Evolutionary conservation across 1,140 invertebrate genomes (phyloP).

Genomic region (Galleria mellonella): DNA sequence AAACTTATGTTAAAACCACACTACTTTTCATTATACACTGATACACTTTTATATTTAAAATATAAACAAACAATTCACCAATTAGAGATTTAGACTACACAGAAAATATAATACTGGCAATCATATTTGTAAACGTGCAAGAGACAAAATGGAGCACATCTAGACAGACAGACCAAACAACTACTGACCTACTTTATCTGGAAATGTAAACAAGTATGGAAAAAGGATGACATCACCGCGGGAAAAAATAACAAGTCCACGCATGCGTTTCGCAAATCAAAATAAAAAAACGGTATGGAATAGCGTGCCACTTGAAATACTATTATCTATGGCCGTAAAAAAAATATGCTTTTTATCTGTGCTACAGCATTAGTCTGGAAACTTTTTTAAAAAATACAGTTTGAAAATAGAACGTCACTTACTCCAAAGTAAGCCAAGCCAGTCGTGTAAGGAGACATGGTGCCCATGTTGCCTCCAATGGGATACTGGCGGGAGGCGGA

Average conservation of each 20-base stretch:
- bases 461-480: constrained; percentile 23
- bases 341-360: too few species aligned
- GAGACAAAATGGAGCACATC: background rate
- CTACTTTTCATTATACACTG: too few species aligned
- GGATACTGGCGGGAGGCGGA: constrained; percentile 24
- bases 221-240: background rate
- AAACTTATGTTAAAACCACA: too few species aligned
- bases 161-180: background rate
- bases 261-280: background rate
- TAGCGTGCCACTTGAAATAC: background rate
- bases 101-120: too few species aligned
- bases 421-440: constrained; percentile 37
- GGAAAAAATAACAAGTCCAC: background rate
- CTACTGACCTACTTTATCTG: background rate
- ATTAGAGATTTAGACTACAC: too few species aligned
- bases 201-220: background rate
- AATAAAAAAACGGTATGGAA: background rate
- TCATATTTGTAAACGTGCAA: background rate
- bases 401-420: constrained; percentile 14
- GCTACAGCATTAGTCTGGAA: too few species aligned
- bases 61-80: too few species aligned
- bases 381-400: background rate
- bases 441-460: constrained; percentile 30
- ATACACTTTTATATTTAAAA: too few species aligned
- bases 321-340: too few species aligned